Percentiles rank a stretch among this genome's conserved stretches.
These are phyloP conservation scores for Microctonus aethiopoides DNA, from an alignment of 2,888 invertebrate genomes.

Conservation along the genomic window DNA sequence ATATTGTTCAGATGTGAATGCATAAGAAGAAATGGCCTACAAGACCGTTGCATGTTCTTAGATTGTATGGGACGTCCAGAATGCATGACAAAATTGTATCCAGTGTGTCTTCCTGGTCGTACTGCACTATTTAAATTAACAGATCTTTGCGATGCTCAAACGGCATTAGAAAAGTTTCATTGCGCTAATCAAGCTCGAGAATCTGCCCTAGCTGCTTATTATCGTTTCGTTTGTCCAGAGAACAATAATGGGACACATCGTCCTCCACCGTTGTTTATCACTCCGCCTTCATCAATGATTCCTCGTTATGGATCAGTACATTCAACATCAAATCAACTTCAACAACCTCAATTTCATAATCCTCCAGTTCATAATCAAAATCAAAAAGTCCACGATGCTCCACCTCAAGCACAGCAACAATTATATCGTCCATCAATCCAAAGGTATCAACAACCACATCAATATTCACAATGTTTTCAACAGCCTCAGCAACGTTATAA, in stretches of 20 bases:
- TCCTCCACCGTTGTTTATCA: neutral
- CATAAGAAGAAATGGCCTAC: constrained; percentile 64
- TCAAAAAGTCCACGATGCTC: constrained; percentile 12
- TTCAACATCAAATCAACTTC: neutral
- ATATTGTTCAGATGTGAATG: constrained; percentile 62
- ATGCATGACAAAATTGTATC: constrained; percentile 63
- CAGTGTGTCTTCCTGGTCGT: constrained; percentile 60
- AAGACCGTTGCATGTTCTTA: constrained; percentile 63
- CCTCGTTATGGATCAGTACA: neutral
- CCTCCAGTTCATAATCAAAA: neutral
- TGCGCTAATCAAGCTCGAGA: constrained; percentile 55
- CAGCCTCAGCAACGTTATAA: neutral
- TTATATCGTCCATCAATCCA: constrained; percentile 16
- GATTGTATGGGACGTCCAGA: constrained; percentile 64
- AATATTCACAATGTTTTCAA: neutral
- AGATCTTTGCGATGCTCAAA: constrained; percentile 55
- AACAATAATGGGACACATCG: constrained; percentile 6
- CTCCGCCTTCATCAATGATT: neutral
- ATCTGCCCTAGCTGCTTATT: constrained; percentile 56
- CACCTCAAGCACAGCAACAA: neutral
- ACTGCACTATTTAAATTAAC: constrained; percentile 57
- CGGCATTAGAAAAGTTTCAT: constrained; percentile 53
- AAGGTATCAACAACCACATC: neutral
- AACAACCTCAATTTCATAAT: constrained; percentile 16
- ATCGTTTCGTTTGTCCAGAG: constrained; percentile 50